A percentile compares a stretch with the other conserved stretches of the same genome.
Conservation (phyloP, 2,113 vertebrate species). For the Megaceryle maxima region DNA sequence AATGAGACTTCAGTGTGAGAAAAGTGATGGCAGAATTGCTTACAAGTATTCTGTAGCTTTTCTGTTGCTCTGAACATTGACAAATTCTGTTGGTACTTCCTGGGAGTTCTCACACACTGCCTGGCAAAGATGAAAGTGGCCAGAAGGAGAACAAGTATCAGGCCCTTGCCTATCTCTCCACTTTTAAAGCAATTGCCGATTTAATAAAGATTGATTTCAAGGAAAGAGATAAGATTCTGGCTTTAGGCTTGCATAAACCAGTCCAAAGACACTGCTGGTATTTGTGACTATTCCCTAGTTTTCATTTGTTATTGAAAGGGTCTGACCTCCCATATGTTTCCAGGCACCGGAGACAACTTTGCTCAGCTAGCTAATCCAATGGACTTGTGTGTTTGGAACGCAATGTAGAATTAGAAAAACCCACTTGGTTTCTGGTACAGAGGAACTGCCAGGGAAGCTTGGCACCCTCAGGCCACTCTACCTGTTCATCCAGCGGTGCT, state of each 20-base stretch:
- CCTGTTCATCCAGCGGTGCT: neutral
- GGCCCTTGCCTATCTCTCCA: neutral
- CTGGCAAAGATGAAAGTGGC: neutral
- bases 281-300: neutral
- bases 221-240: neutral
- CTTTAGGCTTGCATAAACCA: neutral
- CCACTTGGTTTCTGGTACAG: neutral
- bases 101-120: neutral
- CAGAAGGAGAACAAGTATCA: neutral
- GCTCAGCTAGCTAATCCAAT: neutral
- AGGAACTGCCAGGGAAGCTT: neutral
- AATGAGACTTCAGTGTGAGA: neutral
- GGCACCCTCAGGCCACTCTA: too few relatives aligned
- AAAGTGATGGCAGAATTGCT: neutral
- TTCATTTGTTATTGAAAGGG: neutral
- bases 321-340: neutral
- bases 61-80: neutral
- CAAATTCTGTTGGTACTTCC: neutral
- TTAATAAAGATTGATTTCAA: neutral
- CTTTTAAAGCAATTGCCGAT: neutral
- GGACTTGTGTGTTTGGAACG: neutral
- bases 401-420: accelerated
- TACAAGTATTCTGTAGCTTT: neutral
- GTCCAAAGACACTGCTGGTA: neutral
- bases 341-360: neutral